Percentiles rank a stretch among this genome's conserved stretches.
Conservation (phyloP, 2,797 vertebrate genomes). For the Periparus ater region DNA sequence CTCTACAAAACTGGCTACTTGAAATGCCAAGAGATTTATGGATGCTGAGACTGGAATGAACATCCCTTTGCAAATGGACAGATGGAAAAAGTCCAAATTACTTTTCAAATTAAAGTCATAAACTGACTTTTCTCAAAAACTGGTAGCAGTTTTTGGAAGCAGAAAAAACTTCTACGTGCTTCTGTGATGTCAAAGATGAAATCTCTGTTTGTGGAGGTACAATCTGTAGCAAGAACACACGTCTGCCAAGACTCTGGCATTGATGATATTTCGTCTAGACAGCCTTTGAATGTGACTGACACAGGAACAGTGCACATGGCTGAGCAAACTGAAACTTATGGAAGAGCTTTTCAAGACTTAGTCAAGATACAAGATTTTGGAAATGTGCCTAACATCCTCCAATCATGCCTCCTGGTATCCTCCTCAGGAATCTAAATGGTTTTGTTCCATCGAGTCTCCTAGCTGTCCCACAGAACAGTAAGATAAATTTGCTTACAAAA, state of each 20-base stretch:
- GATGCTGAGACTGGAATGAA: neutral
- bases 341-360: conserved; percentile 9
- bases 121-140: conserved; percentile 24
- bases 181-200: conserved; percentile 54
- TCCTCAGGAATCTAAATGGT: neutral
- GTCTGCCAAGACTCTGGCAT: conserved; percentile 50
- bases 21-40: neutral
- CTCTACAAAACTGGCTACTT: neutral
- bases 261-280: conserved; percentile 60
- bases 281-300: conserved; percentile 47
- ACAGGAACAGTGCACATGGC: conserved; percentile 29
- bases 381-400: neutral
- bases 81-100: neutral
- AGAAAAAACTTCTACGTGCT: conserved; percentile 7
- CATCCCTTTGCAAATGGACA: neutral
- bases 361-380: neutral
- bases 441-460: neutral
- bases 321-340: conserved; percentile 29
- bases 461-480: neutral
- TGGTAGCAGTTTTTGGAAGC: neutral
- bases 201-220: conserved; percentile 32
- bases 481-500: neutral
- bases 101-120: neutral
- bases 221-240: conserved; percentile 36
- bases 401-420: neutral